Conservation (phyloP, 2,113 vertebrate genomes). For the Isichthys henryi region DNA sequence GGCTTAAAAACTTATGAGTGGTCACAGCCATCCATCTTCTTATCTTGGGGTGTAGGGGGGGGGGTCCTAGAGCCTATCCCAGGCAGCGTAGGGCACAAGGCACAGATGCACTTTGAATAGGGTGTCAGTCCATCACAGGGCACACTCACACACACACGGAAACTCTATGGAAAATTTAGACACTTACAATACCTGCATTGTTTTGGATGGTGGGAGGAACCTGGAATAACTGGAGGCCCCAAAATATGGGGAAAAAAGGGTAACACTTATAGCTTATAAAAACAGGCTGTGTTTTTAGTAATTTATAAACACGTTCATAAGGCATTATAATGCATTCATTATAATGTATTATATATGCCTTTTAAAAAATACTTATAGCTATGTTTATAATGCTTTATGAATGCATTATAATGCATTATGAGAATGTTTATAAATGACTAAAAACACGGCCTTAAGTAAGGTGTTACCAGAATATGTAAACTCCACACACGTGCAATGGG, state of each 20-base stretch:
- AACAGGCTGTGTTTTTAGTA: too few relatives aligned
- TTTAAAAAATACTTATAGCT: too few relatives aligned
- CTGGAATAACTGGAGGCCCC: background rate
- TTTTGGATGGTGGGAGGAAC: background rate
- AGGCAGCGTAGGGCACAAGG: background rate
- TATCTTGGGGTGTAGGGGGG: background rate
- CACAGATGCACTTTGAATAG: background rate
- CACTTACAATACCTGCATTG: background rate
- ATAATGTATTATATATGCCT: too few relatives aligned
- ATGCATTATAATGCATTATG: too few relatives aligned
- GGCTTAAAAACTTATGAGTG: background rate
- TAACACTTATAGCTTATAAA: too few relatives aligned
- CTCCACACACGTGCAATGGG: background rate
- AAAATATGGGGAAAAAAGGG: too few relatives aligned
- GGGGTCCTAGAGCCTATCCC: background rate
- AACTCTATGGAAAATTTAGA: background rate
- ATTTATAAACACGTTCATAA: too few relatives aligned
- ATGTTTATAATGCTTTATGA: too few relatives aligned
- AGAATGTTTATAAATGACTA: too few relatives aligned
- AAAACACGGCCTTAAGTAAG: too few relatives aligned
- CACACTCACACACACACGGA: background rate
- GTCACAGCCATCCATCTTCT: background rate
- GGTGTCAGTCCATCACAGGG: background rate
- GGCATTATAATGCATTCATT: too few relatives aligned
- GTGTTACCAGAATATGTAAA: background rate